phyloP scores from a whole-genome alignment of 2,888 invertebrate species.

The Polydrusus tereticollis region DNA sequence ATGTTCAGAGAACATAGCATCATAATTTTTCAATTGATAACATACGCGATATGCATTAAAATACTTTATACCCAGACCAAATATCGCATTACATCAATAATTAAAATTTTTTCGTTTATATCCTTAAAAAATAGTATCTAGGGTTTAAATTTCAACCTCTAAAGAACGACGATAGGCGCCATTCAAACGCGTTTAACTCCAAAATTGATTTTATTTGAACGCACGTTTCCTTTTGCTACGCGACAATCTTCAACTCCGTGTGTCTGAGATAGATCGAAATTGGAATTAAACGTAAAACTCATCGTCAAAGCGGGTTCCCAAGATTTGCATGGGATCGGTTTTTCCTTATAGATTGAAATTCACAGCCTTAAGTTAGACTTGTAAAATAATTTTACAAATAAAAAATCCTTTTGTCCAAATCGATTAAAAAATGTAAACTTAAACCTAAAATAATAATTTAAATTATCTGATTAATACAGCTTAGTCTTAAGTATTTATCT shows the following conservation, averaged over 20 bases:
- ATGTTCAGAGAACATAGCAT: too few relatives aligned
- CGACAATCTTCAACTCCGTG: too few relatives aligned
- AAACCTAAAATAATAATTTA: conserved; percentile 14
- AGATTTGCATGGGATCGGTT: too few relatives aligned
- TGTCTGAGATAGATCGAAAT: too few relatives aligned
- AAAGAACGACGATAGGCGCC: not conserved
- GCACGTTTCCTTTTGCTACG: too few relatives aligned
- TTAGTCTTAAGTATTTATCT: conserved; percentile 9
- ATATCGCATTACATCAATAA: not conserved
- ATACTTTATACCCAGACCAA: not conserved
- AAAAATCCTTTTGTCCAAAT: not conserved
- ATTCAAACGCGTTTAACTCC: too few relatives aligned
- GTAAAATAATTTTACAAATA: not conserved
- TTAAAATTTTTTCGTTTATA: not conserved
- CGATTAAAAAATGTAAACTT: not conserved
- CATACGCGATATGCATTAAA: not conserved
- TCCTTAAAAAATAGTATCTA: too few relatives aligned
- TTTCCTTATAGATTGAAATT: too few relatives aligned
- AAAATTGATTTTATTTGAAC: too few relatives aligned
- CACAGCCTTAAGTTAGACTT: not conserved
- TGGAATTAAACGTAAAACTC: too few relatives aligned
- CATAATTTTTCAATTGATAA: not conserved
- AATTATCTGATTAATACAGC: not conserved
- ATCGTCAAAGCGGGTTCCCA: too few relatives aligned
- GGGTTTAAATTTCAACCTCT: too few relatives aligned